Base-by-base conservation (phyloP, 1,140 invertebrate genomes). In the Hyposmocoma kahamanoa region DNA sequence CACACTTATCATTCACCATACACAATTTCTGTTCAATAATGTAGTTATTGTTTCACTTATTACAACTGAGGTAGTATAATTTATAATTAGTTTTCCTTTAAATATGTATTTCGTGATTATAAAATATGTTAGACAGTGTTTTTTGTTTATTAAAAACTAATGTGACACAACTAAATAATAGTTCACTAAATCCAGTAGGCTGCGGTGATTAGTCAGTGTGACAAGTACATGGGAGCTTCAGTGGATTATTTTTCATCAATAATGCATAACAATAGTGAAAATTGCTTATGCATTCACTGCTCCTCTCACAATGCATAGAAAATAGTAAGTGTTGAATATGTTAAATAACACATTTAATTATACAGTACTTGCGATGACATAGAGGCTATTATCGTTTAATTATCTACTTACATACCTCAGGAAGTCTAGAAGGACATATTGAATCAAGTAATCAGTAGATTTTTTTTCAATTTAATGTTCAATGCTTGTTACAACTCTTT, bases 321-420 rank as follows among this genome's bases (percentile, higher is more conserved):
- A 80, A 67, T 78, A 64, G 78, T 82, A 53, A 82, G 78, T 82
- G 67, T 62, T 50, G 34, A 10, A 36, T 36, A 36, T 13, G 15
- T 15, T 36, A n/a, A n/a, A n/a, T n/a, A n/a, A n/a, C n/a, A n/a
- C n/a, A n/a, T n/a, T n/a, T n/a, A n/a, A n/a, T n/a, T n/a, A n/a
- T n/a, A n/a, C n/a, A n/a, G n/a, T n/a, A n/a, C n/a, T n/a, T n/a
- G n/a, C n/a, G n/a, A n/a, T n/a, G n/a, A n/a, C n/a, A n/a, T n/a
- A n/a, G n/a, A n/a, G n/a, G n/a, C n/a, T n/a, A n/a, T n/a, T n/a
- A n/a, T n/a, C n/a, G n/a, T n/a, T n/a, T n/a, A n/a, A n/a, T n/a
- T n/a, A n/a, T n/a, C n/a, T n/a, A n/a, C n/a, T n/a, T n/a, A n/a
- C n/a, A n/a, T n/a, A n/a, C n/a, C n/a, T n/a, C n/a, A n/a, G n/a